phyloP scores from a whole-genome alignment of 2,797 vertebrate species.

The Etheostoma nigrum region DNA sequence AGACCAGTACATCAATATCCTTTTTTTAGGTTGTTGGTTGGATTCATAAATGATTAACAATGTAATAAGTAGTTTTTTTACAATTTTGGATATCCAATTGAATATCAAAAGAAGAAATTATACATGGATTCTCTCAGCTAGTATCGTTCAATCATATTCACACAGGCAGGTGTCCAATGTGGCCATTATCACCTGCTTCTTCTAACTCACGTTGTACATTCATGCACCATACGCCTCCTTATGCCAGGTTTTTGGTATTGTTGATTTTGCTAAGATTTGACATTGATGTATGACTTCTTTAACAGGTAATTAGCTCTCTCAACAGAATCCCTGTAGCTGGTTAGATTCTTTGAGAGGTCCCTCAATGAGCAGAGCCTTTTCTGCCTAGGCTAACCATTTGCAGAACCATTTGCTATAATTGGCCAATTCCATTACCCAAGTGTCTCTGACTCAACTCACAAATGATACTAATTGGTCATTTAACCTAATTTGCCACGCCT shows the following conservation, averaged over 20 bases:
- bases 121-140: too few species aligned
- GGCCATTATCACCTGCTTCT: background rate
- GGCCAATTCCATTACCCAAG: slow-evolving; percentile 21
- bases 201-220: background rate
- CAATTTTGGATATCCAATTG: too few species aligned
- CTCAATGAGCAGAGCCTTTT: slow-evolving; percentile 6
- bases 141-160: too few species aligned
- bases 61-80: too few species aligned
- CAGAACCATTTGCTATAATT: slow-evolving; percentile 19
- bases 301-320: background rate
- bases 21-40: too few species aligned
- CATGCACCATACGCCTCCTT: too few species aligned
- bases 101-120: too few species aligned
- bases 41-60: too few species aligned
- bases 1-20: too few species aligned
- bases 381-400: background rate
- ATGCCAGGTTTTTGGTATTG: background rate
- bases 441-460: slow-evolving; percentile 29
- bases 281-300: background rate
- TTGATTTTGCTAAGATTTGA: background rate
- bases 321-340: background rate
- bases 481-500: slow-evolving; percentile 20
- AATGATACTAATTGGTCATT: slow-evolving; percentile 40
- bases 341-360: background rate
- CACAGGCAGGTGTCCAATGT: background rate